Base-by-base conservation (phyloP, 1,140 invertebrate species). In the Calephelis nemesis region DNA sequence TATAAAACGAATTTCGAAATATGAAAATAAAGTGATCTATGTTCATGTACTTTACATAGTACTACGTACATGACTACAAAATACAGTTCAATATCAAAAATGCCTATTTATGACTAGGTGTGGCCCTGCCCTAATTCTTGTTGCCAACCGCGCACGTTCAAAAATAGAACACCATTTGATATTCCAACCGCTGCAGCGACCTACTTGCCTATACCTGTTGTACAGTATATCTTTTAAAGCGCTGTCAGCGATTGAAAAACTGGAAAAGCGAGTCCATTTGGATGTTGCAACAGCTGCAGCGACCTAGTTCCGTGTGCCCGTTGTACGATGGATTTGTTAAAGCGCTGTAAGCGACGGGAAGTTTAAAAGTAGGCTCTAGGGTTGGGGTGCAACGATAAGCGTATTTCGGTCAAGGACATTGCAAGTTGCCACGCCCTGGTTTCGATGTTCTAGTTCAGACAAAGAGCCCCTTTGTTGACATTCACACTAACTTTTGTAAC, bases 141-240 rank as follows among this genome's bases (percentile, higher is more conserved):
- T 81, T 79, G 74, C 79, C 74, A 76, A 76, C 71, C 77, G 48
- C 75, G 71, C 75, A 63, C 48, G 64, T 78, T 76, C 73, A 79
- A 76, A 82, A 77, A 82, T 81, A 82, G 79, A 77, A 70, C 77
- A 74, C 69, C 62, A 68, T 62, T 64, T 40, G 65, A 62, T 58
- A 70, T 77, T 62, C 69, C 72, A 75, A 70, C 73, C 66, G 79
- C 74, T 77, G 74, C 74, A 81, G 72, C 76, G 74, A 73, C 76
- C 74, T 69, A 76, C 69, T 70, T 72, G 54, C 63, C 65, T 60
- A 58, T 67, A 60, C 58, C 58, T 60, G 58, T 40, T 60, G 39
- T 40, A 60, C 58, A 39, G 58, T 60, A 39, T 60, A 60, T 60
- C 70, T 71, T 71, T 70, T 66, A 65, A 64, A 65, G 71, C 49